Evolutionary conservation across 2,113 vertebrate species (phyloP).

Genomic region (Osmerus eperlanus): DNA sequence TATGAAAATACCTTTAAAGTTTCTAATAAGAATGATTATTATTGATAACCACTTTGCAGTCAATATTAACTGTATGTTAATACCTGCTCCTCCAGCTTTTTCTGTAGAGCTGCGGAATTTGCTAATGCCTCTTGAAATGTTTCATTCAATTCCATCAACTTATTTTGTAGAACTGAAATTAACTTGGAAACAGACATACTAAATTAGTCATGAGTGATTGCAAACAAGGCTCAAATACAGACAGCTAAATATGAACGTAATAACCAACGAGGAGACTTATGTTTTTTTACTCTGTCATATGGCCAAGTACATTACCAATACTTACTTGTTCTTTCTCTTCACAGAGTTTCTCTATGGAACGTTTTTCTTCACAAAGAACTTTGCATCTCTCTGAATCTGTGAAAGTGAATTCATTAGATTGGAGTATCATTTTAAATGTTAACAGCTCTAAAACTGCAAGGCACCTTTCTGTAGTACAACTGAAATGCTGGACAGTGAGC

Average conservation of each 20-base stretch:
- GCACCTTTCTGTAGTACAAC: neutral
- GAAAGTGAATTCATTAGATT: neutral
- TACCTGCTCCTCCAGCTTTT: conserved; percentile 56
- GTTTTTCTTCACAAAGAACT: conserved; percentile 62
- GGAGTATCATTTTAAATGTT: neutral
- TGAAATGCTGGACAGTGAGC: neutral
- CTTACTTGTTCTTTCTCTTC: conserved; percentile 81
- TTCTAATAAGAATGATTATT: neutral
- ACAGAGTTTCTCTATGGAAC: conserved; percentile 68
- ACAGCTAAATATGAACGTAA: neutral
- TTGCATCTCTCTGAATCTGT: conserved; percentile 42
- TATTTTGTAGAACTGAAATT: conserved; percentile 74
- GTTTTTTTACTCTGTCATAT: no score
- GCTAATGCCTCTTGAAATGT: conserved; percentile 57
- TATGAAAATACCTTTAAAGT: neutral
- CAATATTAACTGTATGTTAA: neutral
- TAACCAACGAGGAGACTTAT: neutral
- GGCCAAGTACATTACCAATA: neutral
- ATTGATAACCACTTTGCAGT: neutral
- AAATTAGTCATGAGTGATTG: no score
- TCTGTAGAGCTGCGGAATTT: conserved; percentile 59
- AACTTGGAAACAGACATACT: neutral
- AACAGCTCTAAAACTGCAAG: neutral
- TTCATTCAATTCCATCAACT: conserved; percentile 72
- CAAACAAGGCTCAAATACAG: neutral